Conservation (phyloP, 2,113 vertebrate species). For the Vulpes ferrilata region DNA sequence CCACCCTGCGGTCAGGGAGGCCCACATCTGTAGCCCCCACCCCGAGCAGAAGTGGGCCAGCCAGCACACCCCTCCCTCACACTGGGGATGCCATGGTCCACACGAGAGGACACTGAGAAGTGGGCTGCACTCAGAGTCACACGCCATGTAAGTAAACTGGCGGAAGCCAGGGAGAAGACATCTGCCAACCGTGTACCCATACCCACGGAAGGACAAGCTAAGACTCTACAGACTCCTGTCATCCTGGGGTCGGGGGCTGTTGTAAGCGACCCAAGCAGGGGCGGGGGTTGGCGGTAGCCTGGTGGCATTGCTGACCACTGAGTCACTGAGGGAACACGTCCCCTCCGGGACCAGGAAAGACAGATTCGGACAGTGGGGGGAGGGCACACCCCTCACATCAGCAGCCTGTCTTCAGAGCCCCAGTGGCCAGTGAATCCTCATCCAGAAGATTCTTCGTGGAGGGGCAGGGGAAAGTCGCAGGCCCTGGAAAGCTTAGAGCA, state of each 20-base stretch:
- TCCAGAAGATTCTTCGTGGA: neutral
- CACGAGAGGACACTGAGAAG: neutral
- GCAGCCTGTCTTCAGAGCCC: neutral
- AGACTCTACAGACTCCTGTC: neutral
- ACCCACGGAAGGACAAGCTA: no score
- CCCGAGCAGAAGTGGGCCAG: neutral
- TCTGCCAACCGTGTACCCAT: neutral
- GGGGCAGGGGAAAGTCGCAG: neutral
- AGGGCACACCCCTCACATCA: neutral
- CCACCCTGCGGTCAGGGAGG: no score
- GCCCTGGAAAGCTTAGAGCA: no score
- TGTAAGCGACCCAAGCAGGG: neutral
- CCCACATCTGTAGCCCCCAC: neutral
- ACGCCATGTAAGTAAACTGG: neutral
- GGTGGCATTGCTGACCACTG: neutral
- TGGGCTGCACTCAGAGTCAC: neutral
- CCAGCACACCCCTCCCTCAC: no score
- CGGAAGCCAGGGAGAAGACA: neutral
- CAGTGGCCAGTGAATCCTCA: neutral
- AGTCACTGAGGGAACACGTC: neutral
- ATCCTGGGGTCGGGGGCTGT: neutral
- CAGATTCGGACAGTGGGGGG: neutral
- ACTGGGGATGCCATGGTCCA: neutral
- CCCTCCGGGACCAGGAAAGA: neutral
- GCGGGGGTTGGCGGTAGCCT: rapidly evolving